Conservation (phyloP, 2,888 invertebrate genomes). For the Notocelia uddmanniana region DNA sequence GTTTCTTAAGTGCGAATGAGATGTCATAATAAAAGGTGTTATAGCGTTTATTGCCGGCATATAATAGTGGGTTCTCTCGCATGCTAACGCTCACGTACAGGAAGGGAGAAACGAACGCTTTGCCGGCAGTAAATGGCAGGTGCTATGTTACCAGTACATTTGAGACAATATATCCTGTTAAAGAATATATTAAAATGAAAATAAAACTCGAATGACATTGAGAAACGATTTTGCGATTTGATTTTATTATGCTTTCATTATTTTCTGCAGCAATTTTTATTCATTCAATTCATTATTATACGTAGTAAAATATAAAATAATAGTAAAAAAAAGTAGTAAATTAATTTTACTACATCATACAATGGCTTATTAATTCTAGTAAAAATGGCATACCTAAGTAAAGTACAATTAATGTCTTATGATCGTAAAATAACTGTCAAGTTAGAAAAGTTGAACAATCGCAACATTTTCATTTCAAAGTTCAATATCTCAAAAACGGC, state of each 20-base stretch:
- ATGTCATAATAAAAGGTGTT: background rate
- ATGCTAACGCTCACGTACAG: background rate
- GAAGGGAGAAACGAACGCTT: background rate
- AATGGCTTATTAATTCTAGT: constrained; percentile 10
- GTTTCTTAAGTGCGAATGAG: too few species aligned
- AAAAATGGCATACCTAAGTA: constrained; percentile 6
- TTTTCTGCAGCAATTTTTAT: background rate
- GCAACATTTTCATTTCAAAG: too few species aligned
- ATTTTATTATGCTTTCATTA: background rate
- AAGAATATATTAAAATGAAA: background rate
- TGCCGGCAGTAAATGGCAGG: background rate
- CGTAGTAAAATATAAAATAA: too few species aligned
- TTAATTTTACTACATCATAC: background rate
- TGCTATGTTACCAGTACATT: too few species aligned
- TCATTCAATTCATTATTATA: background rate
- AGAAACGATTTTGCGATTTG: background rate
- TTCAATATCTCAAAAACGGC: too few species aligned
- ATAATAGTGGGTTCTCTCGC: background rate
- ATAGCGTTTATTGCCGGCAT: background rate
- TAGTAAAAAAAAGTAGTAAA: too few species aligned
- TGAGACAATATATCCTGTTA: background rate
- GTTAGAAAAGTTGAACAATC: too few species aligned
- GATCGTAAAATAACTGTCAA: constrained; percentile 22
- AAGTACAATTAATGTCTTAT: background rate
- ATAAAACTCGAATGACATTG: background rate